Evolutionary conservation across 2,113 vertebrate species (phyloP).

Genomic region (Progne subis): DNA sequence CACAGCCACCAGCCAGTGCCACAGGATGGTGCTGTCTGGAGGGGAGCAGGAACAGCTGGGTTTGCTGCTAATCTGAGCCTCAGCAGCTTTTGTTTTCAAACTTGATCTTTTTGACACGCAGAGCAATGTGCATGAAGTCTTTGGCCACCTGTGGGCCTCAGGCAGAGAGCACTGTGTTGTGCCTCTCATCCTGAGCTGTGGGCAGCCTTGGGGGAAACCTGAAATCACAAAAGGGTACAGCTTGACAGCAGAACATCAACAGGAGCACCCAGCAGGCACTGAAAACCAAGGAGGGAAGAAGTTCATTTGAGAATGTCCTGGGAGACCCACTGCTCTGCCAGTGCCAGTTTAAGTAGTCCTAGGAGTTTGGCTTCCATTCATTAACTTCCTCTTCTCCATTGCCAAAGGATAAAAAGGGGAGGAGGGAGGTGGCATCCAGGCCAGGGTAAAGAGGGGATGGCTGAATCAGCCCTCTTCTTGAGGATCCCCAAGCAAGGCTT

Average conservation of each 20-base stretch:
- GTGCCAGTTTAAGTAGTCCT: background rate
- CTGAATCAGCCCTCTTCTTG: background rate
- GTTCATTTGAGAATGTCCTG: background rate
- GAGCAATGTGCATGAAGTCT: accelerated
- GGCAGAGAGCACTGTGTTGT: background rate
- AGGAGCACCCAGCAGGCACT: accelerated
- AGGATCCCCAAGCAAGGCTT: background rate
- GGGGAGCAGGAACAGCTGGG: background rate
- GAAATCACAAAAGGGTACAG: background rate
- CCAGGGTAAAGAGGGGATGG: background rate
- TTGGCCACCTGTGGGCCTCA: accelerated
- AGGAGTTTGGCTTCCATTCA: background rate
- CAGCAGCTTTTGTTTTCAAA: background rate
- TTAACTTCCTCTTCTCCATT: background rate
- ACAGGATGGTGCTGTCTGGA: accelerated
- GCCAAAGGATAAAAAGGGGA: background rate
- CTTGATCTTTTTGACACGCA: background rate
- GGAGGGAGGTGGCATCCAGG: background rate
- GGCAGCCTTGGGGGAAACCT: background rate
- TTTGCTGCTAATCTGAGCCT: background rate
- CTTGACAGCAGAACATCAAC: background rate
- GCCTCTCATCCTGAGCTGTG: no score
- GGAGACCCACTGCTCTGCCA: background rate
- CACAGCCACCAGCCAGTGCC: background rate
- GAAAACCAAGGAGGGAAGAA: background rate